phyloP scores from a whole-genome alignment of 2,888 invertebrate genomes.

The Dicyrtoma fusca region DNA sequence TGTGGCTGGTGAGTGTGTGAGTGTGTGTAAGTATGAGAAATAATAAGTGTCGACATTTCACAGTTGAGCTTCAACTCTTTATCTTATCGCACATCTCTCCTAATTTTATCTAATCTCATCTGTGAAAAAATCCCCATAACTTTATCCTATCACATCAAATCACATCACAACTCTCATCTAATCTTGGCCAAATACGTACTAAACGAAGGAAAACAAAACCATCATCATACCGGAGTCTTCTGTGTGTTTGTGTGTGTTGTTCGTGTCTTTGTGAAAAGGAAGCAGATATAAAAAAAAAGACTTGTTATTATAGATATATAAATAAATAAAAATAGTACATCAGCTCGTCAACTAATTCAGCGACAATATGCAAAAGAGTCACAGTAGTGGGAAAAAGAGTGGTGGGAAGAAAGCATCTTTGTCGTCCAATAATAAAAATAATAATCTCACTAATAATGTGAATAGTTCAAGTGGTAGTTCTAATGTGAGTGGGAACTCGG shows the following conservation, averaged over 20 bases:
- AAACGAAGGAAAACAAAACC: neutral
- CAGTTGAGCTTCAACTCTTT: constrained; percentile 53
- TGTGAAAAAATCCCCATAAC: constrained; percentile 32
- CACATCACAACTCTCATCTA: neutral
- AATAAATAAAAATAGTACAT: neutral
- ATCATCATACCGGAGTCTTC: neutral
- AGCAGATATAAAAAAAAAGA: constrained; percentile 1
- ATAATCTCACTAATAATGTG: constrained; percentile 8
- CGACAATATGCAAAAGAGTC: constrained; percentile 35
- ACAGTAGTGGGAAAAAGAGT: constrained; percentile 19
- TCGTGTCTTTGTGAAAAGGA: neutral
- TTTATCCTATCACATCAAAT: neutral
- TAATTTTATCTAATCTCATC: constrained; percentile 44
- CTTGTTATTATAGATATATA: constrained; percentile 6
- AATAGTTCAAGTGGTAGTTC: constrained; percentile 9
- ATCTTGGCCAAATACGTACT: constrained; percentile 13
- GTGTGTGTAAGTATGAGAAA: constrained; percentile 11
- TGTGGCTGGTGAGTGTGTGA: neutral
- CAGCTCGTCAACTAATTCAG: neutral
- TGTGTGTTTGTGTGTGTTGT: neutral
- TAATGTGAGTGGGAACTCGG: neutral
- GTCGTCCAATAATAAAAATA: neutral
- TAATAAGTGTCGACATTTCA: constrained; percentile 45
- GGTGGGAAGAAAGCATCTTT: constrained; percentile 11
- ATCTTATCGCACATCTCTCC: constrained; percentile 52